These are phyloP conservation scores for Poecilus cupreus DNA, from an alignment of 2,888 invertebrate species.

Conservation along the genomic window DNA sequence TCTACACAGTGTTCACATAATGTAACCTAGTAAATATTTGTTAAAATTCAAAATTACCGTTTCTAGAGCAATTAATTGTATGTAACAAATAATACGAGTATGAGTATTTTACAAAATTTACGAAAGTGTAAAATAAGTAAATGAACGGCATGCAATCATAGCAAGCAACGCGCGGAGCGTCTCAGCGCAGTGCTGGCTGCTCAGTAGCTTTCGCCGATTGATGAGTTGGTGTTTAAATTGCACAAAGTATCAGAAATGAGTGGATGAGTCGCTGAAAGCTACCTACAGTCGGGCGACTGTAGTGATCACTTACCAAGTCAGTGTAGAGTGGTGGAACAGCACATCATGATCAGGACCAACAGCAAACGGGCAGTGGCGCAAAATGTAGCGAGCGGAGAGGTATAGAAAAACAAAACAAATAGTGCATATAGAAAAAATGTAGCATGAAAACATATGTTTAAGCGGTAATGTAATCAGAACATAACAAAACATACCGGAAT, in stretches of 20 bases:
- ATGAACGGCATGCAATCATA: conserved; percentile 33
- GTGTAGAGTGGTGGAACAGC: conserved; percentile 67
- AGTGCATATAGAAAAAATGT: conserved; percentile 73
- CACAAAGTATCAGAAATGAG: neutral
- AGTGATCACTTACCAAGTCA: conserved; percentile 69
- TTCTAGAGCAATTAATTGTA: neutral
- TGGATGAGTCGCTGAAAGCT: conserved; percentile 42
- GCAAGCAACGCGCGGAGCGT: conserved; percentile 19
- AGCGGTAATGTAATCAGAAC: conserved; percentile 60
- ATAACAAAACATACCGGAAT: conserved; percentile 54
- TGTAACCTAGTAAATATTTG: neutral
- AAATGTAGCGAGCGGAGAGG: conserved; percentile 73
- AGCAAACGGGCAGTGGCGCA: conserved; percentile 71
- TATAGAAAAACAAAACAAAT: conserved; percentile 74
- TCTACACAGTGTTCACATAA: conserved; percentile 20
- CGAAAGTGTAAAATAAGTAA: neutral
- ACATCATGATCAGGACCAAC: conserved; percentile 67
- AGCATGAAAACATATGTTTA: conserved; percentile 63
- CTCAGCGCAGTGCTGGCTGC: conserved; percentile 36
- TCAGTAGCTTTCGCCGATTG: conserved; percentile 43
- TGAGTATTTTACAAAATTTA: conserved; percentile 2
- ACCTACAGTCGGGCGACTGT: conserved; percentile 63
- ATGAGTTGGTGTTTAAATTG: neutral
- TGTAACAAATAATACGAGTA: neutral
- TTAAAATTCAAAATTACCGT: neutral